Percentiles rank a stretch among this genome's conserved stretches.
These are phyloP conservation scores for Tokudaia tokunoshimensis DNA, from an alignment of 2,797 vertebrate genomes.

Conservation along the genomic window DNA sequence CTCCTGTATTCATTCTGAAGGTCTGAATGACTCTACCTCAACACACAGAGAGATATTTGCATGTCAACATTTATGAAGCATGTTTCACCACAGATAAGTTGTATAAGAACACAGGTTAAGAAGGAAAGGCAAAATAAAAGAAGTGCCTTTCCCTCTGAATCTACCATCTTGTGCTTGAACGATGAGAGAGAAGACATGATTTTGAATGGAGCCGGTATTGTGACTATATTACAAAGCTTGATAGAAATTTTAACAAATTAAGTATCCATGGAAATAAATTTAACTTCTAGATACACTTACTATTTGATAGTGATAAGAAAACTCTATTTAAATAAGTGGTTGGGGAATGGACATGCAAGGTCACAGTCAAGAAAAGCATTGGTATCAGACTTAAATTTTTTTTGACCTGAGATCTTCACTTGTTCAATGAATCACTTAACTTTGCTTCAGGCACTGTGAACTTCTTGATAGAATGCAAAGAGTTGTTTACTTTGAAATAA, in stretches of 20 bases:
- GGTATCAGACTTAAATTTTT: background rate
- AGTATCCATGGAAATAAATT: background rate
- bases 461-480: background rate
- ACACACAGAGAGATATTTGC: background rate
- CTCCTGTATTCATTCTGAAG: background rate
- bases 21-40: background rate
- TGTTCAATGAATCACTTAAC: constrained; percentile 10
- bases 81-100: background rate
- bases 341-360: background rate
- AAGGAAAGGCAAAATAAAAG: background rate
- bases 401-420: background rate
- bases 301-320: constrained; percentile 5
- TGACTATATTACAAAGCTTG: background rate
- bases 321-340: background rate
- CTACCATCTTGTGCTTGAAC: background rate
- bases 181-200: too few relatives aligned
- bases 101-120: background rate
- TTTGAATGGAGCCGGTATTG: background rate
- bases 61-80: background rate
- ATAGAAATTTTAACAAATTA: background rate
- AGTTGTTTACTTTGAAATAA: constrained; percentile 34
- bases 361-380: background rate
- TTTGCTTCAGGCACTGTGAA: constrained; percentile 14
- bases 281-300: background rate
- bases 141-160: background rate